Evolutionary conservation across 2,113 vertebrate species (phyloP), one percentile per base, ranked within the genome.

Genomic region (Megaceryle maxima): DNA sequence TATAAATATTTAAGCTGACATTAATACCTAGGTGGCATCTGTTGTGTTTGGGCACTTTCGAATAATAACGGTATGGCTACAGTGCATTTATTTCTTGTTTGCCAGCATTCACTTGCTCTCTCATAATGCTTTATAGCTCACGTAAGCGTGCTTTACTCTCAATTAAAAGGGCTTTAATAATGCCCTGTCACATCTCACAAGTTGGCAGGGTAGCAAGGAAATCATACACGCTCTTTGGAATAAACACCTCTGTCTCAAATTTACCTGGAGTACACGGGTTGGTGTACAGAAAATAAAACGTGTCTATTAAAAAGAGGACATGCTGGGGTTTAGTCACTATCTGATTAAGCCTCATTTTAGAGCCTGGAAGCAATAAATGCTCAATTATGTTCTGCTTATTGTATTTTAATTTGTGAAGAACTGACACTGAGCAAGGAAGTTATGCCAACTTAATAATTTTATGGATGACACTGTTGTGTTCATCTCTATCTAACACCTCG

Each of bases 321-420:
- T 33, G 96, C 94, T 21, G 90, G 83, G 96, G 85, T 95, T 97
- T 85, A 96, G 92, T 92, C 94, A 5, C 89, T 95, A 28, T 97
- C 97, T 97, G 97, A 98, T 97, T 97, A 96, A 90, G 94, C 83
- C 97, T 97, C 92, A 79, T 96, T 97, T 96, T 72, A 72, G 90
- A 97, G 88, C 94, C 87, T 96, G 97, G 95, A 92, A 98, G 92
- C 97, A 96, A 96, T 96, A 96, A 96, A 96, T 97, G 96, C 96
- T 97, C 96, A 97, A 93, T 98, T 98, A 97, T 95, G 87, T 96
- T 96, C 94, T 97, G 96, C 94, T 97, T 97, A 96, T 90, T 91
- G 95, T 97, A 92, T 97, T 98, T 98, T 98, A 98, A 98, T 98
- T 97, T 97, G 96, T 90, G 87, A 96, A 97, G 91, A 97, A 82